Base-by-base conservation (phyloP, 2,888 invertebrate genomes). In the Rhagonycha lutea region DNA sequence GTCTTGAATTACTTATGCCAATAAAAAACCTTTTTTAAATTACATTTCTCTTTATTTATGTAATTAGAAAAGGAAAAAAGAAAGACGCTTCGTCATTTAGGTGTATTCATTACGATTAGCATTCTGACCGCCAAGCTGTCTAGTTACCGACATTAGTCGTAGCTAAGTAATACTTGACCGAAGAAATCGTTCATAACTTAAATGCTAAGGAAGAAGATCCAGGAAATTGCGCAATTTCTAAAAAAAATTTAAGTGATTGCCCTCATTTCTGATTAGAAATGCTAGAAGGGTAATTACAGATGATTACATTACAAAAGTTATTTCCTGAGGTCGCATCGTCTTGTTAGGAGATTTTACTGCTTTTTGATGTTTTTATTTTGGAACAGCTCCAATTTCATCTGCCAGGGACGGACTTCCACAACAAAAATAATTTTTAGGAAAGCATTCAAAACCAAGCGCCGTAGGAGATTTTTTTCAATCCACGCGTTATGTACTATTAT, bases 81-180 rank as follows among this genome's bases (percentile, higher is more conserved):
- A 23, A 65, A 65, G 63, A 24, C n/a, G 63, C 63, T 65, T 65
- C 23, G 63, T 65, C 63, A 65, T 65, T 65, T 65, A 65, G 9
- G 23, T 26, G 63, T 12, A 65, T 65, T 65, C 24, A 65, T 65
- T 65, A 65, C 23, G 63, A 65, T 65, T 65, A 65, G 63, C 63
- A 65, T 65, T 65, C 63, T 65, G 23, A 65, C 23, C 63, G 63
- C 63, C 63, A 65, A 65, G 63, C 63, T 65, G 63, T 65, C 63
- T 65, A 65, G 24, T 65, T 65, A 65, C 63, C 63, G 12, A 62
- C 18, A 23, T 62, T 24, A 65, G 63, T 65, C 26, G 9, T 26
- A 65, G 24, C 8, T n/a, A 65, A n/a, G 47, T 47, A 47, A 47
- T 47, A 47, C 47, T 47, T 47, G 8, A 7, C 5, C n/a, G n/a